Conservation (phyloP, 2,113 vertebrate species). For the Pteropus alecto region DNA sequence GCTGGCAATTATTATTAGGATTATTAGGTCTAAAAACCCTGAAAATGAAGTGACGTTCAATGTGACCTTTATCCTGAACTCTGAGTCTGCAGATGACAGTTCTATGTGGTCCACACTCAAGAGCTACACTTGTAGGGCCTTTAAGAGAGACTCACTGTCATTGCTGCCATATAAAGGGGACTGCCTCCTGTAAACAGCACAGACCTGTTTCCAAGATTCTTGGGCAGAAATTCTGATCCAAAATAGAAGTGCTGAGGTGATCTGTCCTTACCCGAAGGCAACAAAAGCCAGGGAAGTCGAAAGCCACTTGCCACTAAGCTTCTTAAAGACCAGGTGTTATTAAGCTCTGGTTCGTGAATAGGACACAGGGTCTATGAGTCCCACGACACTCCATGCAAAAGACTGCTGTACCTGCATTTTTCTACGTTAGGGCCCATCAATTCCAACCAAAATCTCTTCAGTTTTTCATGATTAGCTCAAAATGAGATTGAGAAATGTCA, state of each 20-base stretch:
- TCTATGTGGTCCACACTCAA: background rate
- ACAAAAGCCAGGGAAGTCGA: background rate
- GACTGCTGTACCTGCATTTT: background rate
- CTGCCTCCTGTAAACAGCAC: background rate
- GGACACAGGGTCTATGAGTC: background rate
- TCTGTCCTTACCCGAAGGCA: background rate
- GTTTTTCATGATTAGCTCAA: background rate
- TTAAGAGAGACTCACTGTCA: background rate
- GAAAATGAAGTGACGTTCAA: background rate
- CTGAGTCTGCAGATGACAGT: background rate
- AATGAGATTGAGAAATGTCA: background rate
- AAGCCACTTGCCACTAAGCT: background rate
- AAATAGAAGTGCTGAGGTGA: background rate
- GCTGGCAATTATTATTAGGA: background rate
- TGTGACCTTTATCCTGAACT: background rate
- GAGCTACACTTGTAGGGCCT: background rate
- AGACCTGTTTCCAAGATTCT: background rate
- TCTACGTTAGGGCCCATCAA: background rate
- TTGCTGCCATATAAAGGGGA: background rate
- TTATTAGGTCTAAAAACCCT: background rate
- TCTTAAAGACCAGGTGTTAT: background rate
- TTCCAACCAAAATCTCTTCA: background rate
- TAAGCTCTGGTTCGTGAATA: background rate
- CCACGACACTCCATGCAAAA: background rate
- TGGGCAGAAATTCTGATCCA: background rate